These are phyloP conservation scores for Laupala kohalensis DNA, from an alignment of 1,140 invertebrate species.

Conservation along the genomic window DNA sequence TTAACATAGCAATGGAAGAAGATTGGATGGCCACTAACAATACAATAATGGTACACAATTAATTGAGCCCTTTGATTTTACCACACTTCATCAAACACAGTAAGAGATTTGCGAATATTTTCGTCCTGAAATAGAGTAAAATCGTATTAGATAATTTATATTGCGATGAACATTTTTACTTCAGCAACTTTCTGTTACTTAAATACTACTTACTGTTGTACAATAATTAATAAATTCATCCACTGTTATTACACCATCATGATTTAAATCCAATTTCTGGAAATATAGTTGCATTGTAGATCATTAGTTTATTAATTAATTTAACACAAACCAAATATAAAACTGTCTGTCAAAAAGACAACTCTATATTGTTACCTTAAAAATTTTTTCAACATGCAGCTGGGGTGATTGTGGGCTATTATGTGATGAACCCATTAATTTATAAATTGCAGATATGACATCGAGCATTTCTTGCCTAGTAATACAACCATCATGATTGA, in stretches of 20 bases:
- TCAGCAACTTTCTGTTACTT: not conserved
- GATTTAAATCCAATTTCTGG: constrained; percentile 36
- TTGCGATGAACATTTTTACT: not conserved
- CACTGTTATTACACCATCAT: constrained; percentile 36
- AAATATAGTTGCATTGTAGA: constrained; percentile 9
- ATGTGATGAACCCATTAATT: constrained; percentile 27
- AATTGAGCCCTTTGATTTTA: constrained; percentile 1
- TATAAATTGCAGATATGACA: constrained; percentile 39
- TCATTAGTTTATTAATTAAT: not conserved
- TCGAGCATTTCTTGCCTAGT: constrained; percentile 36
- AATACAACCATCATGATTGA: constrained; percentile 40
- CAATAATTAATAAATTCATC: constrained; percentile 40
- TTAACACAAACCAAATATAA: not conserved
- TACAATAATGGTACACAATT: not conserved
- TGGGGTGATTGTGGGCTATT: constrained; percentile 15
- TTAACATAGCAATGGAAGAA: not conserved
- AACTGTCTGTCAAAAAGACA: not conserved
- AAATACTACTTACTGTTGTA: constrained; percentile 26
- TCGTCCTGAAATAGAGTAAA: constrained; percentile 8
- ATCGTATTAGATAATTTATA: not conserved
- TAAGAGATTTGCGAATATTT: constrained; percentile 9
- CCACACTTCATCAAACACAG: constrained; percentile 11
- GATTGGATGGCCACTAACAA: not conserved
- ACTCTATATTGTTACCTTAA: constrained; percentile 17
- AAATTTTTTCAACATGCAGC: constrained; percentile 19